Evolutionary conservation across 92 coral and sea anemone genomes (phyloP).

Genomic region (Epizoanthus ramosus): DNA sequence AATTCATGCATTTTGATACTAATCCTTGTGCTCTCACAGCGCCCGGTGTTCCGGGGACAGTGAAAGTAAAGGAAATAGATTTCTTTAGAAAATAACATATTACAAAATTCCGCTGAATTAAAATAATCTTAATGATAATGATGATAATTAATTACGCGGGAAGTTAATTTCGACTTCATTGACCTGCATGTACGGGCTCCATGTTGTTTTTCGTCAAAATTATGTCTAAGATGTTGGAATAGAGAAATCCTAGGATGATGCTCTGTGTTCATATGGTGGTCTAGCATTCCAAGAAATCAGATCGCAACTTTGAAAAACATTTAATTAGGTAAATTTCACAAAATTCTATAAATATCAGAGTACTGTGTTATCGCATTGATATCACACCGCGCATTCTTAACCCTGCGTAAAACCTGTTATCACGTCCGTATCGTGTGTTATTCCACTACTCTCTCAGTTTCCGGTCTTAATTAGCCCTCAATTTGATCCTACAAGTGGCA

Average conservation of each 20-base stretch:
- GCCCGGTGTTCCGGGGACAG: background rate
- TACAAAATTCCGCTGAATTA: background rate
- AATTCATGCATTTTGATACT: background rate
- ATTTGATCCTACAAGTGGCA: constrained; percentile 31
- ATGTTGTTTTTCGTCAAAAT: background rate
- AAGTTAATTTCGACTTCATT: background rate
- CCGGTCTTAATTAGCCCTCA: constrained; percentile 39
- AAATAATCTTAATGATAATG: constrained; percentile 15
- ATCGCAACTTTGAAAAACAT: background rate
- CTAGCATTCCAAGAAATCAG: background rate
- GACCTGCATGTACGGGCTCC: background rate
- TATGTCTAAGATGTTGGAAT: no score
- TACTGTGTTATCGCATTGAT: constrained; percentile 16
- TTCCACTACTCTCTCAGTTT: constrained; percentile 37
- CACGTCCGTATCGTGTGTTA: constrained; percentile 25
- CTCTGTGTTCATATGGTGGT: background rate
- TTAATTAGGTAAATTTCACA: constrained; percentile 11
- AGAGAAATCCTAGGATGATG: no score
- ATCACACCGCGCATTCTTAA: background rate
- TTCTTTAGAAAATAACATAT: background rate
- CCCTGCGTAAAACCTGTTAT: constrained; percentile 29
- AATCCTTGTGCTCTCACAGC: background rate
- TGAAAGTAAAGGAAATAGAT: background rate
- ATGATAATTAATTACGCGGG: background rate
- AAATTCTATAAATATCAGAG: constrained; percentile 35